Conservation (phyloP, 2,888 invertebrate species). For the Odontomyia ornata region DNA sequence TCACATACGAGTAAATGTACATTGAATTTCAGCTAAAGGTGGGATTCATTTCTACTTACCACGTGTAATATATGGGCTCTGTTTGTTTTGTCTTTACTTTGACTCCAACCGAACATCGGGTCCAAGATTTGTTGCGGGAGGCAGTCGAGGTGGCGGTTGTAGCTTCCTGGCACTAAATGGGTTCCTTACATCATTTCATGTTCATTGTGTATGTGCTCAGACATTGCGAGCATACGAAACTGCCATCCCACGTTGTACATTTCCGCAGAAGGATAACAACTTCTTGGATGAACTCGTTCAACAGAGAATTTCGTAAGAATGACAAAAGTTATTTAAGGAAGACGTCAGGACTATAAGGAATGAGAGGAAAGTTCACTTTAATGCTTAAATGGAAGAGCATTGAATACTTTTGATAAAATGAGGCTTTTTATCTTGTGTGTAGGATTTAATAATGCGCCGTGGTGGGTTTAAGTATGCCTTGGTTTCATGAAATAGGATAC, state of each 20-base stretch:
- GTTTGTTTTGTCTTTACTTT: constrained; percentile 1
- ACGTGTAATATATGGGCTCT: neutral
- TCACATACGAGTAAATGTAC: neutral
- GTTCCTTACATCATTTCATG: neutral
- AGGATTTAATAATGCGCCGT: too few relatives aligned
- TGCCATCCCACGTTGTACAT: neutral
- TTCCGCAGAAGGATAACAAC: neutral
- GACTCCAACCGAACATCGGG: neutral
- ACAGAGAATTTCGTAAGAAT: neutral
- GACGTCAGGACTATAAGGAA: neutral
- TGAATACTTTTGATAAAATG: too few relatives aligned
- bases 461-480: too few relatives aligned
- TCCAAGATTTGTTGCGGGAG: constrained; percentile 22
- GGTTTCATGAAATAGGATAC: too few relatives aligned
- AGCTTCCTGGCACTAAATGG: neutral
- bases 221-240: neutral
- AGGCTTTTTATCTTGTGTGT: too few relatives aligned
- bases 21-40: neutral
- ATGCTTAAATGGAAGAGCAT: too few relatives aligned
- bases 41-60: constrained; percentile 4
- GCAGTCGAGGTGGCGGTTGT: neutral
- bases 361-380: too few relatives aligned
- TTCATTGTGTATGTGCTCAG: neutral
- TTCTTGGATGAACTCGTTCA: neutral
- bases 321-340: neutral